Conservation (phyloP, 1,140 invertebrate genomes). For the Oreohelix idahoensis region DNA sequence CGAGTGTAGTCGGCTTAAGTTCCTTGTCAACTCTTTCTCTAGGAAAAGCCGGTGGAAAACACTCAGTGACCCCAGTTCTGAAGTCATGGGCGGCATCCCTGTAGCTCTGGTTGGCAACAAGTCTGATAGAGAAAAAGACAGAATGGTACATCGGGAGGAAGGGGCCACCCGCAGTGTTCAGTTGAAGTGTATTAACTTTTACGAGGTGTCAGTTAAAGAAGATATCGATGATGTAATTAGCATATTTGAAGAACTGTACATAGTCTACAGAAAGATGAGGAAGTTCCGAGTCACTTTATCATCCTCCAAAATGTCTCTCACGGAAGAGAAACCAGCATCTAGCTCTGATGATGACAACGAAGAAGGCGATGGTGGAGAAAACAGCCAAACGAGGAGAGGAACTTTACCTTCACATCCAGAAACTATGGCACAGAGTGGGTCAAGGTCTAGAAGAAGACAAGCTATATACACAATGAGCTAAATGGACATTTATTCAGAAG, state of each 20-base stretch:
- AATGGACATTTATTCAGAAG: too few relatives aligned
- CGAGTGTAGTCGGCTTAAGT: slow-evolving; percentile 85
- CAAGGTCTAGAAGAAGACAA: slow-evolving; percentile 10
- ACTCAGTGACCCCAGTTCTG: slow-evolving; percentile 59
- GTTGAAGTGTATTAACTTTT: slow-evolving; percentile 84
- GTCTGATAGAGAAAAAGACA: slow-evolving; percentile 89
- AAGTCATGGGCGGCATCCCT: slow-evolving; percentile 75
- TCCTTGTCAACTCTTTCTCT: slow-evolving; percentile 85
- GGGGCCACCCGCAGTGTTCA: slow-evolving; percentile 81
- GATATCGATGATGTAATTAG: slow-evolving; percentile 77
- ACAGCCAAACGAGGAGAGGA: background rate
- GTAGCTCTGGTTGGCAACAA: slow-evolving; percentile 90
- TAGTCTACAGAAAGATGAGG: slow-evolving; percentile 7
- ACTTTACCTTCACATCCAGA: background rate
- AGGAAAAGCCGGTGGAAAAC: slow-evolving; percentile 74
- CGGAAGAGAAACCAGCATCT: background rate
- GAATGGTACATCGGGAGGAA: slow-evolving; percentile 90
- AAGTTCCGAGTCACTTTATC: background rate
- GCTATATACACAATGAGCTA: slow-evolving; percentile 15
- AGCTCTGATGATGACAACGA: slow-evolving; percentile 24
- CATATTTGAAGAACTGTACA: slow-evolving; percentile 60
- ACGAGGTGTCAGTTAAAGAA: slow-evolving; percentile 87
- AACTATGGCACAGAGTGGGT: background rate
- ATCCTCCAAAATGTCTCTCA: background rate
- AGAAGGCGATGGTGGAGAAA: background rate